A percentile compares a stretch with the other conserved stretches of the same genome.
These are phyloP conservation scores for Hedychridium roseum DNA, from an alignment of 2,888 invertebrate genomes.

Conservation along the genomic window DNA sequence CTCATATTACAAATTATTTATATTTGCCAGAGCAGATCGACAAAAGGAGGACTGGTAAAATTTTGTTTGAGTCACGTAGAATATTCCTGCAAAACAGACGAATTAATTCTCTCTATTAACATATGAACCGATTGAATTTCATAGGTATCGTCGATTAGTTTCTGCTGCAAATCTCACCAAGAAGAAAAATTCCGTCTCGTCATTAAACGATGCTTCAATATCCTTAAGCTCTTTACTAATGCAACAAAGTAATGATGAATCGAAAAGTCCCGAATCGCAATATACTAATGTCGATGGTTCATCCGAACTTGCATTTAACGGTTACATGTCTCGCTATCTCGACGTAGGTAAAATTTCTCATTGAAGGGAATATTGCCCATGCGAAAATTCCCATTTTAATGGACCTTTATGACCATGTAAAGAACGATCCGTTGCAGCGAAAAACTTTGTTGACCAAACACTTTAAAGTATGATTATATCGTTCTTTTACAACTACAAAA, in stretches of 20 bases:
- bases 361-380: too few species aligned
- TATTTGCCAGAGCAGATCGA: conserved; percentile 83
- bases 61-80: conserved; percentile 2
- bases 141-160: conserved; percentile 67
- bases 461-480: too few species aligned
- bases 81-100: neutral
- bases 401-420: too few species aligned
- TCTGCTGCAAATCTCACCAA: conserved; percentile 61
- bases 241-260: conserved; percentile 37
- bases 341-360: too few species aligned
- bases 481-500: too few species aligned
- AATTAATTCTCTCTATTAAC: neutral
- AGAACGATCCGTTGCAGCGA: too few species aligned
- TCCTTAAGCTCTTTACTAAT: conserved; percentile 29
- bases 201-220: conserved; percentile 41
- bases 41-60: conserved; percentile 91
- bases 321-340: conserved; percentile 55
- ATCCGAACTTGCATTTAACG: conserved; percentile 50
- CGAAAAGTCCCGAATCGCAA: conserved; percentile 47
- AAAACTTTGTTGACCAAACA: too few species aligned
- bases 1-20: conserved; percentile 63
- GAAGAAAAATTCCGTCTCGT: conserved; percentile 46
- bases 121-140: conserved; percentile 10
- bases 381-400: too few species aligned
- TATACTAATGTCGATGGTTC: conserved; percentile 39